These are phyloP conservation scores for Podilymbus podiceps DNA, from an alignment of 2,113 vertebrate genomes.

Conservation along the genomic window DNA sequence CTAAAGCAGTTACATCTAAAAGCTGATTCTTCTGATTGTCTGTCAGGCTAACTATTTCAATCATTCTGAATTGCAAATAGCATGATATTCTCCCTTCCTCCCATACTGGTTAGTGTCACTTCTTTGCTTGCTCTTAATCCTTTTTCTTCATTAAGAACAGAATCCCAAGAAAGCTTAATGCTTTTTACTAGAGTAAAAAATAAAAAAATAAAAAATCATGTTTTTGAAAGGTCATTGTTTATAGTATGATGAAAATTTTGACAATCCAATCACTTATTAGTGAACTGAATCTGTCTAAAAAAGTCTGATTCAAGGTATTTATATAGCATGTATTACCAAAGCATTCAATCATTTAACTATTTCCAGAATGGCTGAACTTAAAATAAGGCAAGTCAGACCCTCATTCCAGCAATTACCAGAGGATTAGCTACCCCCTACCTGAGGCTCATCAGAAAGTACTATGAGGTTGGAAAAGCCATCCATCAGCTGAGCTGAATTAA, in stretches of 20 bases:
- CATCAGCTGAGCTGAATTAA: background rate
- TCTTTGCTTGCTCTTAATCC: background rate
- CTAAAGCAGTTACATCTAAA: background rate
- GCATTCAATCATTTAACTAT: background rate
- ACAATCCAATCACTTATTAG: background rate
- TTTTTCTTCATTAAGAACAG: background rate
- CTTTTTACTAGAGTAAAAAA: background rate
- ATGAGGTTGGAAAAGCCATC: background rate
- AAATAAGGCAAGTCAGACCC: background rate
- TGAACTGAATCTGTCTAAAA: background rate
- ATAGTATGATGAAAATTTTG: background rate
- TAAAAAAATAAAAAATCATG: background rate
- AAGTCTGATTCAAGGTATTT: background rate
- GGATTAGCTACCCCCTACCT: background rate
- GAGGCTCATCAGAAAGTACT: background rate
- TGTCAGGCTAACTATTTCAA: background rate
- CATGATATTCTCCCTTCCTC: background rate
- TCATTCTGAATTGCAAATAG: background rate
- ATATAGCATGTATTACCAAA: background rate
- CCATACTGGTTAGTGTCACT: background rate
- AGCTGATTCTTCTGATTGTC: background rate
- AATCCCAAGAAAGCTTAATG: background rate
- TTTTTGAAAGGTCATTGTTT: background rate
- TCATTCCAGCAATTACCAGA: background rate
- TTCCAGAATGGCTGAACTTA: background rate